phyloP scores from a whole-genome alignment of 1,140 invertebrate genomes.

The Ceratosolen solmsi region DNA sequence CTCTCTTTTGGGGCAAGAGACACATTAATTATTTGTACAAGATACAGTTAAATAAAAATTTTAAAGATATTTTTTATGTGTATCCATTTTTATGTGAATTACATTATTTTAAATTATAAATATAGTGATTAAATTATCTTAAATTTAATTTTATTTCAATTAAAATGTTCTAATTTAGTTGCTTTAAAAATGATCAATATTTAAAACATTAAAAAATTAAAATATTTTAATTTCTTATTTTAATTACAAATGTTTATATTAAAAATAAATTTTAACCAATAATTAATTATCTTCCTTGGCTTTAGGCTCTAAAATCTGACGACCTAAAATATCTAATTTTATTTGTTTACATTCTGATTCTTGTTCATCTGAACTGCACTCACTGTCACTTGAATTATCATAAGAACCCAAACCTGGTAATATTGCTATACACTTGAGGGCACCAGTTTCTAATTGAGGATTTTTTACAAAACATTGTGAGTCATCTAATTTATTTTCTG shows the following conservation, averaged over 20 bases:
- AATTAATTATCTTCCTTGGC: constrained; percentile 47
- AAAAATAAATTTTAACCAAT: constrained; percentile 33
- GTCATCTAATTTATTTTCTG: constrained; percentile 56
- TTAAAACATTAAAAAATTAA: constrained; percentile 47
- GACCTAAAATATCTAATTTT: constrained; percentile 76
- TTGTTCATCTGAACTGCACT: constrained; percentile 77
- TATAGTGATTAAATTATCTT: constrained; percentile 42
- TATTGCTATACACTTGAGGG: constrained; percentile 81
- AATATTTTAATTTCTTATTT: constrained; percentile 42
- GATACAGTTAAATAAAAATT: constrained; percentile 43
- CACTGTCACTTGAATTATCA: constrained; percentile 80
- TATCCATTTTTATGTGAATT: constrained; percentile 11
- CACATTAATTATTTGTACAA: constrained; percentile 72
- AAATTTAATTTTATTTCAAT: constrained; percentile 47
- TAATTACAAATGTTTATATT: constrained; percentile 47
- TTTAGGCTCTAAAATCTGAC: constrained; percentile 66
- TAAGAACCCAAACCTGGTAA: constrained; percentile 86
- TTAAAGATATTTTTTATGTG: constrained; percentile 30
- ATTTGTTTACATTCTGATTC: constrained; percentile 68
- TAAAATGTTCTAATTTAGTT: constrained; percentile 33
- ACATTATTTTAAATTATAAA: constrained; percentile 34
- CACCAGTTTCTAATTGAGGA: constrained; percentile 40
- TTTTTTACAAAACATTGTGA: constrained; percentile 26
- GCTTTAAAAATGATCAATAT: constrained; percentile 17
- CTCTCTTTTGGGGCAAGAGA: constrained; percentile 82